Conservation (phyloP, 2,113 vertebrate species). For the Halichoerus grypus region DNA sequence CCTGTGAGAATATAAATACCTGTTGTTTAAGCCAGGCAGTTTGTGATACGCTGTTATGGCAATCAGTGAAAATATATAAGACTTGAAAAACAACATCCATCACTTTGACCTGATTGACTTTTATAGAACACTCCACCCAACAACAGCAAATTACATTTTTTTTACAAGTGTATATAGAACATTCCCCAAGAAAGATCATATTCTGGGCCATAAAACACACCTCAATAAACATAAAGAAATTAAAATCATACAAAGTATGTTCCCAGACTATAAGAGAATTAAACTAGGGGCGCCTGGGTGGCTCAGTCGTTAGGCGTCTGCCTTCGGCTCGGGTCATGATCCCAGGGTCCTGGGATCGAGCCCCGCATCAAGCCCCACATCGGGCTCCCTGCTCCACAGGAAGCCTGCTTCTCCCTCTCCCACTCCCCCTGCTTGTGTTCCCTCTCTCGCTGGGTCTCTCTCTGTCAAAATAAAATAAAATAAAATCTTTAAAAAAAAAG, state of each 20-base stretch:
- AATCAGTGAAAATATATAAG: neutral
- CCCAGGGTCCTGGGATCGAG: too few relatives aligned
- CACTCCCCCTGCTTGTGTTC: too few relatives aligned
- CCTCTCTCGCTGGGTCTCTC: too few relatives aligned
- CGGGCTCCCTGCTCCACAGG: too few relatives aligned
- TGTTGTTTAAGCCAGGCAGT: neutral
- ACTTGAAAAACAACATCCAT: neutral
- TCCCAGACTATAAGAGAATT: neutral
- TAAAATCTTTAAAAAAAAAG: too few relatives aligned
- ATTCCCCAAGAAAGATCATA: neutral
- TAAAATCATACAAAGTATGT: slow-evolving; percentile 10
- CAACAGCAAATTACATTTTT: neutral
- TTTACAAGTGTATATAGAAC: neutral
- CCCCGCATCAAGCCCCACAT: too few relatives aligned
- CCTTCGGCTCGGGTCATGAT: too few relatives aligned
- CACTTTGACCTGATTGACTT: neutral
- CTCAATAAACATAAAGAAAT: slow-evolving; percentile 22
- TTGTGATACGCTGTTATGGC: neutral
- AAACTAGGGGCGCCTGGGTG: neutral
- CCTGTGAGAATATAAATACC: neutral
- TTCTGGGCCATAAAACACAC: neutral
- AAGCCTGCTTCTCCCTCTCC: too few relatives aligned
- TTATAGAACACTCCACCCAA: neutral
- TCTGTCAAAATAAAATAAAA: too few relatives aligned
- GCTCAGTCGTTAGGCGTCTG: too few relatives aligned